phyloP scores from a whole-genome alignment of 2,888 invertebrate species.

The Ellobium chinense region DNA sequence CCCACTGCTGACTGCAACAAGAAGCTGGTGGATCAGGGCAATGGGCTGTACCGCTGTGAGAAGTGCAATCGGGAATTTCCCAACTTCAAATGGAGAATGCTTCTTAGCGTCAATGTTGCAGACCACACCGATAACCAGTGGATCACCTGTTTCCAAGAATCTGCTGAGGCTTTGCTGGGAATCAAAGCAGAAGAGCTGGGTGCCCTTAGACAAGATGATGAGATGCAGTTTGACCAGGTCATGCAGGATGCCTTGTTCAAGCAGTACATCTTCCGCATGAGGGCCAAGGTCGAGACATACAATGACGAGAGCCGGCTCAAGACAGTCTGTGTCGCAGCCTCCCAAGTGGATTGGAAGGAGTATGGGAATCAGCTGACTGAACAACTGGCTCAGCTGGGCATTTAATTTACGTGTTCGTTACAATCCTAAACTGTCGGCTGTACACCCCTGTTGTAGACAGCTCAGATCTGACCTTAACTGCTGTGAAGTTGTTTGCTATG shows the following conservation, averaged over 20 bases:
- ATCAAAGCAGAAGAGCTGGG: slow-evolving; percentile 83
- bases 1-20: slow-evolving; percentile 94
- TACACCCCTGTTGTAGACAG: too few species aligned
- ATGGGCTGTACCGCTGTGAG: slow-evolving; percentile 94
- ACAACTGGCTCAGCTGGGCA: slow-evolving; percentile 83
- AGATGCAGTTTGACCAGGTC: slow-evolving; percentile 78
- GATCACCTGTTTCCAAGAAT: slow-evolving; percentile 91
- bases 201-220: slow-evolving; percentile 80
- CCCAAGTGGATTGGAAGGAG: slow-evolving; percentile 87
- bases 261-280: slow-evolving; percentile 89
- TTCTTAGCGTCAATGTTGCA: slow-evolving; percentile 88
- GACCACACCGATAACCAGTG: slow-evolving; percentile 94
- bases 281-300: slow-evolving; percentile 93
- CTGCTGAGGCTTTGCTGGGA: slow-evolving; percentile 73
- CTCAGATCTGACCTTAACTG: too few species aligned
- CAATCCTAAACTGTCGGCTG: too few species aligned
- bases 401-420: slow-evolving; percentile 29
- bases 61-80: slow-evolving; percentile 93
- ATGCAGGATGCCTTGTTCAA: slow-evolving; percentile 89
- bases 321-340: slow-evolving; percentile 85
- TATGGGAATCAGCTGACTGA: slow-evolving; percentile 86
- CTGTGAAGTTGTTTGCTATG: too few species aligned
- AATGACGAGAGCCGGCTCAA: slow-evolving; percentile 92
- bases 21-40: slow-evolving; percentile 93
- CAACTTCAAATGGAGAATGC: slow-evolving; percentile 91